Percentiles rank a stretch among this genome's conserved stretches.
phyloP scores from a whole-genome alignment of 1,140 invertebrate species.

The Brachionus paranguensis region DNA sequence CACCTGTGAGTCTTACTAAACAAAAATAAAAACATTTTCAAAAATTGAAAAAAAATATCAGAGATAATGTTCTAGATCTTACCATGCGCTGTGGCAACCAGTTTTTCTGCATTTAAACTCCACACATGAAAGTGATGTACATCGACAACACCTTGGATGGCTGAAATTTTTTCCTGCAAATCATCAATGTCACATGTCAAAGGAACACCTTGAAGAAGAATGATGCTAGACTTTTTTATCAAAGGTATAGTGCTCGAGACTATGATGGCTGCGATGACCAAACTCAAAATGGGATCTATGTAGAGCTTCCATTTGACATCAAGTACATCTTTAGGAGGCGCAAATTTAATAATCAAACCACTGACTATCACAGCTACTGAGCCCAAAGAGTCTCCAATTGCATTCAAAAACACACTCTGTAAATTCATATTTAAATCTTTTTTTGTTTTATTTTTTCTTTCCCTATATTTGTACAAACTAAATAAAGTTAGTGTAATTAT shows the following conservation, averaged over 20 bases:
- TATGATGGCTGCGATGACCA: conserved; percentile 60
- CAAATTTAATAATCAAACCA: conserved; percentile 70
- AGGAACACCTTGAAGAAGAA: conserved; percentile 61
- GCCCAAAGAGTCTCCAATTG: conserved; percentile 79
- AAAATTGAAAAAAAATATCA: not conserved
- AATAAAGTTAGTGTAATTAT: not conserved
- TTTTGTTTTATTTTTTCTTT: not conserved
- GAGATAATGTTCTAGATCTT: not conserved
- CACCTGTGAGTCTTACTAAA: not conserved
- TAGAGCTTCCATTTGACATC: conserved; percentile 70
- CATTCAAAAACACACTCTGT: conserved; percentile 90
- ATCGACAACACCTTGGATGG: conserved; percentile 58
- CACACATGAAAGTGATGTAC: conserved; percentile 63
- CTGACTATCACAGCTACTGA: conserved; percentile 83
- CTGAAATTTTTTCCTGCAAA: conserved; percentile 52
- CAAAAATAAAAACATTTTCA: not conserved
- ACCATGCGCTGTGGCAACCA: not conserved
- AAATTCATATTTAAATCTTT: conserved; percentile 68
- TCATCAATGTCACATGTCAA: conserved; percentile 57
- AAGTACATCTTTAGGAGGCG: conserved; percentile 49
- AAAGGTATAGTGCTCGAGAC: conserved; percentile 58
- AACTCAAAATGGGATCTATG: conserved; percentile 79
- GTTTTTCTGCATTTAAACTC: conserved; percentile 54
- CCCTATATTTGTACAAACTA: not conserved
- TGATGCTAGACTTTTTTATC: conserved; percentile 58